phyloP scores from a whole-genome alignment of 2,113 vertebrate genomes.

The Myotis brandtii region DNA sequence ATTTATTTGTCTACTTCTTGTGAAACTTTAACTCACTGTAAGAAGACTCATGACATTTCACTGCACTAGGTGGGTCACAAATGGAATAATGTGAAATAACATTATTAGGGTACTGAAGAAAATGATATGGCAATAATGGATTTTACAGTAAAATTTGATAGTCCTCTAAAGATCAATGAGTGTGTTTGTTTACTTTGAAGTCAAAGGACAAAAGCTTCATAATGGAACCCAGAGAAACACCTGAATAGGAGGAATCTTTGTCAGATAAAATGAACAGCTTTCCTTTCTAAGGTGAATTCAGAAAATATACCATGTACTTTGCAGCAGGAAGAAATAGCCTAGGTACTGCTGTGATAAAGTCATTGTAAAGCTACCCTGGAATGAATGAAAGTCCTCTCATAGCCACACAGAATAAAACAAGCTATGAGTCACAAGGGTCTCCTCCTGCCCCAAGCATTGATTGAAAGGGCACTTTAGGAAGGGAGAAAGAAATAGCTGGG shows the following conservation, averaged over 20 bases:
- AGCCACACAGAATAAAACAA: slow-evolving; percentile 75
- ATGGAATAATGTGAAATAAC: slow-evolving; percentile 80
- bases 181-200: slow-evolving; percentile 81
- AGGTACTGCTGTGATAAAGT: slow-evolving; percentile 41
- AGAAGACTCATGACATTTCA: slow-evolving; percentile 78
- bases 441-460: slow-evolving; percentile 75
- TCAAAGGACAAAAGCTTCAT: slow-evolving; percentile 69
- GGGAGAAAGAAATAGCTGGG: slow-evolving; percentile 72
- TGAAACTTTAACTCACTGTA: slow-evolving; percentile 78
- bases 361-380: slow-evolving; percentile 46
- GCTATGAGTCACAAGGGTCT: slow-evolving; percentile 54
- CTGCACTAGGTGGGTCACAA: slow-evolving; percentile 62
- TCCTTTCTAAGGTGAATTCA: slow-evolving; percentile 44
- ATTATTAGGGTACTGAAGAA: slow-evolving; percentile 76
- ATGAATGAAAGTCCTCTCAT: slow-evolving; percentile 70
- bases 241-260: slow-evolving; percentile 12
- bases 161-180: slow-evolving; percentile 73
- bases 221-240: slow-evolving; percentile 66
- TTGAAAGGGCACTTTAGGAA: slow-evolving; percentile 73
- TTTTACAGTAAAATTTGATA: slow-evolving; percentile 78
- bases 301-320: slow-evolving; percentile 33
- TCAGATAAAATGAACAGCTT: slow-evolving; percentile 38
- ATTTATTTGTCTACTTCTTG: slow-evolving; percentile 80
- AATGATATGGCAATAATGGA: slow-evolving; percentile 72
- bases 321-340: slow-evolving; percentile 33